phyloP scores from a whole-genome alignment of 2,888 invertebrate genomes.

The Elysia crispata region DNA sequence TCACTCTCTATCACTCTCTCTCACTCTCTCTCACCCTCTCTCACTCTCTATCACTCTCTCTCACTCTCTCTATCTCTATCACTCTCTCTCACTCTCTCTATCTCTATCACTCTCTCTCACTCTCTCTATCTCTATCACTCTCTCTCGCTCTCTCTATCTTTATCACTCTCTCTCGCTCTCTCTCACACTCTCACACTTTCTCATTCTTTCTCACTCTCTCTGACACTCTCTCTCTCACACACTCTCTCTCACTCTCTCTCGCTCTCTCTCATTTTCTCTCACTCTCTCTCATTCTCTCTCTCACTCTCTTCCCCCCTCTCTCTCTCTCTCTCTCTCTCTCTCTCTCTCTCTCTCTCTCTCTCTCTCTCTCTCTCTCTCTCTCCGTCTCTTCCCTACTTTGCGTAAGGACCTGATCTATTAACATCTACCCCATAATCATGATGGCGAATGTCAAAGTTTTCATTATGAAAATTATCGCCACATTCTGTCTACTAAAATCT shows the following conservation, averaged over 20 bases:
- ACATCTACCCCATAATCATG: neutral
- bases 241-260: neutral
- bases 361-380: neutral
- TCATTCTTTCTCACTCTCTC: constrained; percentile 14
- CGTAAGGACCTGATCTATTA: neutral
- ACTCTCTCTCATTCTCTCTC: constrained; percentile 17
- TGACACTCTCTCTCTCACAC: neutral
- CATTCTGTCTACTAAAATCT: neutral
- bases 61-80: neutral
- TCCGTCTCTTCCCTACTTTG: neutral
- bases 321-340: neutral
- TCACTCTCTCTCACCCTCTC: neutral
- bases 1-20: too few species aligned
- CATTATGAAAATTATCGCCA: neutral
- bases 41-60: neutral
- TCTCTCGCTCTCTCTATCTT: neutral
- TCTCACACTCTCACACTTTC: constrained; percentile 39
- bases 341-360: neutral
- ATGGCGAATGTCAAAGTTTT: neutral
- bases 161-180: constrained; percentile 35
- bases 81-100: neutral
- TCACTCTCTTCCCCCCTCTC: neutral
- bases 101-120: constrained; percentile 20
- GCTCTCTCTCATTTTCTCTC: neutral
- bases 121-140: constrained; percentile 22